Evolutionary conservation across 1,140 invertebrate genomes (phyloP).

Genomic region (Coptotermes formosanus): DNA sequence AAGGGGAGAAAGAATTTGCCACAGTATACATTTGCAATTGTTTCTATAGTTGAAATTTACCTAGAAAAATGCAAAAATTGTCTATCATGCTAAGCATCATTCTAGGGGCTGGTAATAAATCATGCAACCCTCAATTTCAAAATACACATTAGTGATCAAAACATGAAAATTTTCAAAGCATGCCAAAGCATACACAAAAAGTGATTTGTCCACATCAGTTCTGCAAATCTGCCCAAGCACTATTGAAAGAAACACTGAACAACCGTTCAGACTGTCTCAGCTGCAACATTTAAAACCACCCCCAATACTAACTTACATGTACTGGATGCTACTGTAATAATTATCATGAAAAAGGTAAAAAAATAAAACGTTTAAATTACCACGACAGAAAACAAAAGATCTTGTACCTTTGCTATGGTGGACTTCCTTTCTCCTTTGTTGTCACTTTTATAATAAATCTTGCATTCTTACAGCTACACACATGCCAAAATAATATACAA

Average conservation of each 20-base stretch:
- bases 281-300: slow-evolving; percentile 24
- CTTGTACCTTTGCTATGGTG: slow-evolving; percentile 35
- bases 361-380: slow-evolving; percentile 37
- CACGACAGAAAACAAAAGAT: slow-evolving; percentile 35
- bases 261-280: slow-evolving; percentile 2
- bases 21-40: slow-evolving; percentile 38
- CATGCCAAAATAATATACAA: slow-evolving; percentile 40
- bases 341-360: slow-evolving; percentile 34
- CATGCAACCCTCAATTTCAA: slow-evolving; percentile 25
- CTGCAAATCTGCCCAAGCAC: background rate
- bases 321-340: slow-evolving; percentile 31
- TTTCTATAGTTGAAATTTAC: slow-evolving; percentile 36
- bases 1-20: slow-evolving; percentile 37
- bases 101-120: slow-evolving; percentile 28
- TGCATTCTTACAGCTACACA: slow-evolving; percentile 32
- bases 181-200: background rate
- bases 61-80: slow-evolving; percentile 37
- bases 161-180: background rate
- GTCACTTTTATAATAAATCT: slow-evolving; percentile 30
- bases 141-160: background rate
- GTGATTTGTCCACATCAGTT: no score
- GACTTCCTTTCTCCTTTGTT: slow-evolving; percentile 28
- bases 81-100: slow-evolving; percentile 33
- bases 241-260: background rate
- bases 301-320: slow-evolving; percentile 34